Percentiles rank a stretch among this genome's conserved stretches.
Conservation (phyloP, 92 coral and sea anemone species). For the Epizoanthus rinbou region DNA sequence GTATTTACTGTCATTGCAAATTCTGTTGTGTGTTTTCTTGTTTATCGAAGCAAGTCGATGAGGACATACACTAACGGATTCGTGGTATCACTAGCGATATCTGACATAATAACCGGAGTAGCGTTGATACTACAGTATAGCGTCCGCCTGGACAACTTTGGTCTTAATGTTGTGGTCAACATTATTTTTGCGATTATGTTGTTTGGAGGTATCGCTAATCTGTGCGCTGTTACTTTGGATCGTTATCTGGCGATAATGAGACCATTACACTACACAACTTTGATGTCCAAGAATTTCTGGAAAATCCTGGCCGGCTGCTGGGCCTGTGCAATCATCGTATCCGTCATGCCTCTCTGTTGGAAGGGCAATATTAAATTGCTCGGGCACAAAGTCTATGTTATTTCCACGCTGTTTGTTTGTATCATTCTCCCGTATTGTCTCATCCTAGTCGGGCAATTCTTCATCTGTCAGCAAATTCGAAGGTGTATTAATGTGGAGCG, state of each 20-base stretch:
- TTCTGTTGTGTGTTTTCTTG: slow-evolving; percentile 68
- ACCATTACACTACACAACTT: slow-evolving; percentile 69
- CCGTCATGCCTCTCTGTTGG: slow-evolving; percentile 77
- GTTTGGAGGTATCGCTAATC: slow-evolving; percentile 78
- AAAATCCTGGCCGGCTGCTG: slow-evolving; percentile 66
- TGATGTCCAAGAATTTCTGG: slow-evolving; percentile 65
- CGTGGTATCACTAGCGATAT: slow-evolving; percentile 83
- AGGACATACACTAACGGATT: slow-evolving; percentile 80
- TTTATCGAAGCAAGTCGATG: slow-evolving; percentile 70
- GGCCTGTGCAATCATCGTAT: slow-evolving; percentile 59
- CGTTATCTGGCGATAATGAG: slow-evolving; percentile 78
- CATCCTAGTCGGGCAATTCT: slow-evolving; percentile 65
- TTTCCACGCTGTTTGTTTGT: slow-evolving; percentile 53
- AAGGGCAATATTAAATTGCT: slow-evolving; percentile 46
- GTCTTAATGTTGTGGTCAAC: slow-evolving; percentile 61
- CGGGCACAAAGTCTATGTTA: slow-evolving; percentile 63
- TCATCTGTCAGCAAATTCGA: slow-evolving; percentile 72
- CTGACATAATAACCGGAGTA: slow-evolving; percentile 76
- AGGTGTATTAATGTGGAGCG: slow-evolving; percentile 48
- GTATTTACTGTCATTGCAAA: slow-evolving; percentile 59
- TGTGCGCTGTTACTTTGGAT: slow-evolving; percentile 84
- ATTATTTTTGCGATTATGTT: slow-evolving; percentile 71
- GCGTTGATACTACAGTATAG: slow-evolving; percentile 76
- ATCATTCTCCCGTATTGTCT: slow-evolving; percentile 63
- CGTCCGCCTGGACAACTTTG: slow-evolving; percentile 56